These are phyloP conservation scores for Drosophila paulistorum DNA, from an alignment of 1,140 invertebrate species.

Conservation along the genomic window DNA sequence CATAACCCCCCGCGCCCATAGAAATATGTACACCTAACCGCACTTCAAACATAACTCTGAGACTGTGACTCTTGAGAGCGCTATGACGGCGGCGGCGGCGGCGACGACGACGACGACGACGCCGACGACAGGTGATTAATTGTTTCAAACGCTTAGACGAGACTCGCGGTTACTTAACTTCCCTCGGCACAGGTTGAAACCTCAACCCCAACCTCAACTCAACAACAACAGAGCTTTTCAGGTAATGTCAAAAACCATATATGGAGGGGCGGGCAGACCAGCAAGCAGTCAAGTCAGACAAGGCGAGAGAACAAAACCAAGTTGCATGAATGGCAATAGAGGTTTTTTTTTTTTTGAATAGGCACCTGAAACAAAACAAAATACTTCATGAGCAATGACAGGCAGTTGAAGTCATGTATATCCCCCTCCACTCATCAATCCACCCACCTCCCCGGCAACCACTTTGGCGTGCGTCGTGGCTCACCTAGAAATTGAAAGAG, in stretches of 20 bases:
- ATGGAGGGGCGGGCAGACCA: slow-evolving; percentile 39
- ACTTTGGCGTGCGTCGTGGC: slow-evolving; percentile 77
- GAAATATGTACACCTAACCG: slow-evolving; percentile 42
- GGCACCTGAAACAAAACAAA: slow-evolving; percentile 79
- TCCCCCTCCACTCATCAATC: slow-evolving; percentile 13
- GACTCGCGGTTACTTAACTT: slow-evolving; percentile 66
- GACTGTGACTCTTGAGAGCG: slow-evolving; percentile 38
- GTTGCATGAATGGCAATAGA: slow-evolving; percentile 76
- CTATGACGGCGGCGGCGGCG: slow-evolving; percentile 46
- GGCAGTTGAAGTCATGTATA: slow-evolving; percentile 70
- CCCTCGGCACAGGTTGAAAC: slow-evolving; percentile 46
- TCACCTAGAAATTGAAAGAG: slow-evolving; percentile 43
- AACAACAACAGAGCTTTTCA: slow-evolving; percentile 14
- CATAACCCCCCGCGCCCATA: slow-evolving; percentile 34
- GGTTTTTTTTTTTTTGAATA: slow-evolving; percentile 40
- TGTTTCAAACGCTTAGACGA: slow-evolving; percentile 75
- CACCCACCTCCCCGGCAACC: slow-evolving; percentile 39
- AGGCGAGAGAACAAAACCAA: slow-evolving; percentile 67
- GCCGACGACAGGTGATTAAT: slow-evolving; percentile 80
- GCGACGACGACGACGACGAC: slow-evolving; percentile 51
- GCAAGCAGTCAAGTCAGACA: not conserved
- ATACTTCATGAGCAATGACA: slow-evolving; percentile 75
- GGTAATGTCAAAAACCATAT: slow-evolving; percentile 73
- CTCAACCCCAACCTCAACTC: slow-evolving; percentile 24
- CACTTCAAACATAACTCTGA: slow-evolving; percentile 8